Evolutionary conservation across 2,113 vertebrate genomes (phyloP).

Genomic region (Oncorhynchus nerka): DNA sequence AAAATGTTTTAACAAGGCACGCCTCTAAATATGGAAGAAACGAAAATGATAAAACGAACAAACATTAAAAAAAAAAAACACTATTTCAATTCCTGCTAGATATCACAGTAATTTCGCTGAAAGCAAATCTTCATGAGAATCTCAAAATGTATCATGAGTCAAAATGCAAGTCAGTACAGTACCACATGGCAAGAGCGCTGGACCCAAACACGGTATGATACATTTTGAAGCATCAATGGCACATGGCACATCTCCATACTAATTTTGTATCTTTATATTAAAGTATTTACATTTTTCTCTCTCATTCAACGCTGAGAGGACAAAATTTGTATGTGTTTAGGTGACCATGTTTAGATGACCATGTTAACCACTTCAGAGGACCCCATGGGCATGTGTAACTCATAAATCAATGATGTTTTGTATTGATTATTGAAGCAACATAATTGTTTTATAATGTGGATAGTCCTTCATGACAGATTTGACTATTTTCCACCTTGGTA

Average conservation of each 20-base stretch:
- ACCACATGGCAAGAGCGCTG: constrained; percentile 55
- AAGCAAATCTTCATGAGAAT: constrained; percentile 66
- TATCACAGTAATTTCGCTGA: constrained; percentile 73
- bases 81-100: constrained; percentile 60
- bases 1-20: constrained; percentile 81
- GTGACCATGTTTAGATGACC: constrained; percentile 63
- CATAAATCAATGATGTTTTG: constrained; percentile 37
- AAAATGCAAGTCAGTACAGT: constrained; percentile 55
- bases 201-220: constrained; percentile 64
- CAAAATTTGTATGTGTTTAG: constrained; percentile 81
- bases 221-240: constrained; percentile 92
- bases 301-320: constrained; percentile 59
- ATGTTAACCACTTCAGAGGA: constrained; percentile 80
- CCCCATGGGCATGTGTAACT: constrained; percentile 86
- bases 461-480: background rate
- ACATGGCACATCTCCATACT: constrained; percentile 81
- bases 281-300: constrained; percentile 29
- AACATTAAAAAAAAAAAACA: constrained; percentile 24
- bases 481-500: background rate
- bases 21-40: constrained; percentile 67
- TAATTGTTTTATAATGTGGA: constrained; percentile 17
- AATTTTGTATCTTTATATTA: constrained; percentile 76
- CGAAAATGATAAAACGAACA: constrained; percentile 30
- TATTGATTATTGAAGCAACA: constrained; percentile 6
- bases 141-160: constrained; percentile 79